phyloP scores from a whole-genome alignment of 2,797 vertebrate genomes.

The Philypnodon macrostomus region DNA sequence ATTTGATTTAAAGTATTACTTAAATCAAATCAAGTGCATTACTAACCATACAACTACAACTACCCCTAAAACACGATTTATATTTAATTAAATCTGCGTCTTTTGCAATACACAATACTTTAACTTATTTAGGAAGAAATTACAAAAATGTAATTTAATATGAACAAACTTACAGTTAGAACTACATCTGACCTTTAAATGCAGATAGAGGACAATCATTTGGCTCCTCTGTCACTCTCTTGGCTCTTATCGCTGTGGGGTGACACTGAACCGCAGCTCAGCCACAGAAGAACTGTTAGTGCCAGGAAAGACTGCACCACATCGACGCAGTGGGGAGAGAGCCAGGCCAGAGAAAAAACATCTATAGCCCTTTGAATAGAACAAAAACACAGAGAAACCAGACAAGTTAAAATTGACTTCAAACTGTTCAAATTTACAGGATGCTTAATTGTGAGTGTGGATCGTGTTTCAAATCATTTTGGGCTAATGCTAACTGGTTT shows the following conservation, averaged over 20 bases:
- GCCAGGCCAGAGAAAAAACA: constrained; percentile 20
- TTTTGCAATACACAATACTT: too few species aligned
- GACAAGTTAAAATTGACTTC: constrained; percentile 44
- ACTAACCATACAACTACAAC: too few species aligned
- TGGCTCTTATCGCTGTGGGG: constrained; percentile 8
- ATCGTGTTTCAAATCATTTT: constrained; percentile 3
- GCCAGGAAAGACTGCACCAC: constrained; percentile 25
- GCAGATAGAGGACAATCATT: constrained; percentile 42
- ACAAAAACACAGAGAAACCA: constrained; percentile 42
- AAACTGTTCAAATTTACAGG: neutral
- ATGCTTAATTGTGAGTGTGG: neutral
- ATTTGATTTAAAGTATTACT: too few species aligned
- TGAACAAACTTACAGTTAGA: constrained; percentile 20
- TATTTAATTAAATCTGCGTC: too few species aligned
- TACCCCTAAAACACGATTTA: too few species aligned
- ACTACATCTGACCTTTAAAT: constrained; percentile 44
- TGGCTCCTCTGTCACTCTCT: constrained; percentile 6
- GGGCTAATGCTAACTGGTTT: constrained; percentile 3
- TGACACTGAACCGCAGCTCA: constrained; percentile 12
- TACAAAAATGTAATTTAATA: too few species aligned
- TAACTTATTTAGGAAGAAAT: too few species aligned
- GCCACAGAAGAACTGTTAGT: constrained; percentile 12
- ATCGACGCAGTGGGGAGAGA: constrained; percentile 23
- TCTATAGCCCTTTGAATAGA: constrained; percentile 36
- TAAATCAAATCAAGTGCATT: too few species aligned